Percentiles rank a stretch among this genome's conserved stretches.
phyloP scores from a whole-genome alignment of 2,113 vertebrate genomes.

The Cheirogaleus medius region DNA sequence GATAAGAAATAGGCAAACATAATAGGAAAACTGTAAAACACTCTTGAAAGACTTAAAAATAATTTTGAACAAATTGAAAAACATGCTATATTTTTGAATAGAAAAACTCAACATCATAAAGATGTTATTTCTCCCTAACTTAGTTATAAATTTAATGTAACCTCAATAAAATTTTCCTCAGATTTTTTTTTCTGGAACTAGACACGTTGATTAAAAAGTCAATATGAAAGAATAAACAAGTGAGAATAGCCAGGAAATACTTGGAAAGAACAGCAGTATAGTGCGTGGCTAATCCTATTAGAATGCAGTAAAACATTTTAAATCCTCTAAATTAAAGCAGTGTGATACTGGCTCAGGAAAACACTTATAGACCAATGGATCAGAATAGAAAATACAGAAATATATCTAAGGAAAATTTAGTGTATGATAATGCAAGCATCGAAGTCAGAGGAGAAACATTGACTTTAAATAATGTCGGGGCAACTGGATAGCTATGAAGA shows the following conservation, averaged over 20 bases:
- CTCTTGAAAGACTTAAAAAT: conserved; percentile 16
- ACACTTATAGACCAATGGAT: background rate
- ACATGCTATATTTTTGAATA: background rate
- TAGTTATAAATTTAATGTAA: conserved; percentile 27
- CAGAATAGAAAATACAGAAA: background rate
- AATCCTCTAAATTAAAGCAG: conserved; percentile 11
- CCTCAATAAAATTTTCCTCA: background rate
- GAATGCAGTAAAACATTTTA: background rate
- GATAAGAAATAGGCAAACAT: background rate
- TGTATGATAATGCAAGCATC: background rate
- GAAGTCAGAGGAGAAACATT: background rate
- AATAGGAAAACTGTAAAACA: background rate
- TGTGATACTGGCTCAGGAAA: background rate
- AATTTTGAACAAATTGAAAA: background rate
- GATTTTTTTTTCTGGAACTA: background rate
- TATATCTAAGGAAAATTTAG: background rate
- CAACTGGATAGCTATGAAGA: background rate
- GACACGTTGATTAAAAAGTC: conserved; percentile 39
- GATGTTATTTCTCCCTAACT: background rate
- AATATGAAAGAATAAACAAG: conserved; percentile 31
- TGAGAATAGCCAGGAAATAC: conserved; percentile 5
- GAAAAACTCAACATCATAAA: background rate
- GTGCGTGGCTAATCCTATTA: conserved; percentile 2
- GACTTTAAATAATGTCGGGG: background rate
- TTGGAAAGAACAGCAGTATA: background rate